Base-by-base conservation (phyloP, 2,113 vertebrate species). In the Lanius collurio region DNA sequence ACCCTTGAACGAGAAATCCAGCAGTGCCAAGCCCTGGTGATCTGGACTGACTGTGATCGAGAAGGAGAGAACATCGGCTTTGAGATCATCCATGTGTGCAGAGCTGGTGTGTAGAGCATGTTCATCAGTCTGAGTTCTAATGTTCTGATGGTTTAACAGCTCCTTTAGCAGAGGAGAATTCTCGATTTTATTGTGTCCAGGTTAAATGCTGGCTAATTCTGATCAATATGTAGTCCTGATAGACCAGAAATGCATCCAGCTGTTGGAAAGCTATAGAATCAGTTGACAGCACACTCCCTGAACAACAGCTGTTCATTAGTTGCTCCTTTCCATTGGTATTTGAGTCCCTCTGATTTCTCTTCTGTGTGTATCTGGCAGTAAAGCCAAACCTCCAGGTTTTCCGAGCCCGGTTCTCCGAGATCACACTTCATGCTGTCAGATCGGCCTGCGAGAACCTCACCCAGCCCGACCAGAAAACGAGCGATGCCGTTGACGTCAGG, bases 51-150 rank as follows among this genome's bases (percentile, higher is more conserved):
- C 95, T 99, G 99, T 59, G 99, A 99, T 70, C 96, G 99, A 82
- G 99, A 99, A 91, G 99, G 99, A 89, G 99, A 99, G 97, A 99
- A 99, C 96, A 99, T 99, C 0, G 99, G 99, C 73, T 99, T 99
- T 95, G 99, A 99, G 97, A 92, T 99, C 17, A 99, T 99, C 84
- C 98, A 99, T 1, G 99, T 99, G 22, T 99, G 99, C 93, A 99
- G 97, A 98, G 98, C 99, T 95, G 99, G 99, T 99, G 96, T n/a
- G 94, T 97, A 71, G 65, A 87, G 35, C 37, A n/a, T 75, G 65
- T 60, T 57, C n/a, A 14, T 16, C 84, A 53, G 0, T 28, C 55
- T 44, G 63, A 55, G 14, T 69, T 71, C 64, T 21, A 2, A 56
- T 33, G 31, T 14, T 56, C 27, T 49, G 31, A 55, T 37, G 30